Conservation (phyloP, 2,113 vertebrate species). For the Chascanopsetta lugubris region DNA sequence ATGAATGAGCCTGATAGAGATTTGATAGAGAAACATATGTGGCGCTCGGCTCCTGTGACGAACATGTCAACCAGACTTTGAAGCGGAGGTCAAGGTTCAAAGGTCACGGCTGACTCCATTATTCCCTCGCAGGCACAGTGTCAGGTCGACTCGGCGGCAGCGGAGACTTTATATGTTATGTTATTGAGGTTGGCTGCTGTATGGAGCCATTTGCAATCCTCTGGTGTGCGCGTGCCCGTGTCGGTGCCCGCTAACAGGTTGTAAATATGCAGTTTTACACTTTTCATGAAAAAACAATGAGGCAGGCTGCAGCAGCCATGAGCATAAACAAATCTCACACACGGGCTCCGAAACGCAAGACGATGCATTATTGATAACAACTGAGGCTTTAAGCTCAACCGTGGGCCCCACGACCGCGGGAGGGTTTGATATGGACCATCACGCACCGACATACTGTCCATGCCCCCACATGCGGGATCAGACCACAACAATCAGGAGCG, state of each 20-base stretch:
- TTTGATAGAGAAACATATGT: constrained; percentile 21
- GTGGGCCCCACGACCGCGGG: constrained; percentile 1
- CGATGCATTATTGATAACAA: constrained; percentile 72
- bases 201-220: constrained; percentile 30
- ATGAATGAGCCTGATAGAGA: constrained; percentile 43
- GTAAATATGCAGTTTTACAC: constrained; percentile 78
- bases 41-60: constrained; percentile 3
- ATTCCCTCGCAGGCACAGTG: constrained; percentile 4
- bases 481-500: too few relatives aligned
- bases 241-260: constrained; percentile 54
- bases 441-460: not conserved
- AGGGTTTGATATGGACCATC: not conserved
- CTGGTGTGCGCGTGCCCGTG: constrained; percentile 17
- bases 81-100: constrained; percentile 24
- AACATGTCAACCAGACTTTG: constrained; percentile 13
- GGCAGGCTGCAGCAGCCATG: constrained; percentile 60
- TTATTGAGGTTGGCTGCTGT: not conserved
- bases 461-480: too few relatives aligned
- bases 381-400: constrained; percentile 21
- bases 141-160: not conserved
- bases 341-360: constrained; percentile 19
- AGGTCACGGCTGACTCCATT: constrained; percentile 38
- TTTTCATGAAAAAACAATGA: constrained; percentile 79
- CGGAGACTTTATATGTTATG: not conserved
- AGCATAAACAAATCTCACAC: constrained; percentile 74